Conservation (phyloP, 2,888 invertebrate species). For the Aphrophora alni region DNA sequence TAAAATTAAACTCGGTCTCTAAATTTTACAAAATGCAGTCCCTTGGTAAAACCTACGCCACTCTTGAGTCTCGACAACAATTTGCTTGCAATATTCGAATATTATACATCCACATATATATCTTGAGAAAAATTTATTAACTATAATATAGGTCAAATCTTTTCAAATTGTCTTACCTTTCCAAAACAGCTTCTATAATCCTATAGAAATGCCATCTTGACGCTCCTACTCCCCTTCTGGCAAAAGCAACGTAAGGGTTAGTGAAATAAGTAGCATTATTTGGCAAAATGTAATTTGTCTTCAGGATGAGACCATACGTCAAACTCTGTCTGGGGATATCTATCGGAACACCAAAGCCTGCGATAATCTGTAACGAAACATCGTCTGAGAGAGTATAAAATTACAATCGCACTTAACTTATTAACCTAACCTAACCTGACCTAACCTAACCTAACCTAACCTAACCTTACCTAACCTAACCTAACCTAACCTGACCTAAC, state of each 20-base stretch:
- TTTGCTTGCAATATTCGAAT: too few species aligned
- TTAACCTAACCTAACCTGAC: too few species aligned
- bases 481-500: too few species aligned
- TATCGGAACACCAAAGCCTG: conserved; percentile 71
- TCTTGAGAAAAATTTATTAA: too few species aligned
- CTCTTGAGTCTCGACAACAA: too few species aligned
- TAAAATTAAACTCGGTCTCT: too few species aligned
- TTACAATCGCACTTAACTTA: not conserved
- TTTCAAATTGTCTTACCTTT: conserved; percentile 63
- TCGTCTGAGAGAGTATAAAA: not conserved
- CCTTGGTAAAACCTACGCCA: too few species aligned
- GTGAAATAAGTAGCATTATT: conserved; percentile 68
- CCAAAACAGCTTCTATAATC: conserved; percentile 65
- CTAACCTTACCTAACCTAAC: too few species aligned
- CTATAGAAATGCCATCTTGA: conserved; percentile 62
- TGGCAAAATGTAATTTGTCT: conserved; percentile 71
- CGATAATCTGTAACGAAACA: conserved; percentile 64
- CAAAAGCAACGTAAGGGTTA: conserved; percentile 54
- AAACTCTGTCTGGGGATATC: conserved; percentile 68
- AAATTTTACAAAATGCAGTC: too few species aligned
- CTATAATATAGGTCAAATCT: too few species aligned
- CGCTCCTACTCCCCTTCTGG: conserved; percentile 39
- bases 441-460: too few species aligned
- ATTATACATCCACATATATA: too few species aligned
- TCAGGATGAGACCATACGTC: conserved; percentile 69